Base-by-base conservation (phyloP, 2,888 invertebrate species). In the Drepana falcataria region DNA sequence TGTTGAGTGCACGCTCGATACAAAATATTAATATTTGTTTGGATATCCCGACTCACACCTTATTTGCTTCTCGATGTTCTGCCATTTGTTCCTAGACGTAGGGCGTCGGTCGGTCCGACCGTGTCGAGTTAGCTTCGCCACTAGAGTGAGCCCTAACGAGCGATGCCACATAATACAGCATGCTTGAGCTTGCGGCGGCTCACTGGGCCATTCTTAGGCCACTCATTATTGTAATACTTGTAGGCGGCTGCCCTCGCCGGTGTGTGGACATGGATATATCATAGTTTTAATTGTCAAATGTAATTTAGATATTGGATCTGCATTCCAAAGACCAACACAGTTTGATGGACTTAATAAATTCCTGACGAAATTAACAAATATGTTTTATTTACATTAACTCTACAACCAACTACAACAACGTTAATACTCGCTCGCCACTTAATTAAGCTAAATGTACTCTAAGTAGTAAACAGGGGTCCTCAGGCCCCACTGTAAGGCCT, bases 251-350 rank as follows among this genome's bases (percentile, higher is more conserved):
- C 59, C 57, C 55, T 53, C 59, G 55, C 51, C 54, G 61, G 48
- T 67, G 65, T 62, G 67, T 53, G 54, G 51, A 79, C 21, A 21
- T 21, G 21, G 21, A 21, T 21, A 21, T 79, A 75, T 79, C 76
- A 71, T 83, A 81, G 80, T 68, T 74, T 69, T 76, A 75, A 75
- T 71, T 64, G 65, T 64, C 74, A 73, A 69, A 59, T 60, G 81
- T 86, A 81, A 80, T 81, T 80, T 83, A 82, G 82, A 77, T 76
- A 80, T 69, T 81, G 87, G 85, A 83, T 81, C 77, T 84, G 87
- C 90, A 90, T 90, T 90, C 90, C 90, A 87, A 85, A 84, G 80
- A 83, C 87, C 85, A 81, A 85, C 85, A 79, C 84, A 84, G 81
- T 86, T 88, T 84, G 85, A 87, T 85, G 87, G 81, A 87, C 76